A percentile compares a stretch with the other conserved stretches of the same genome.
These are phyloP conservation scores for Riparia riparia DNA, from an alignment of 2,113 vertebrate genomes.

Conservation along the genomic window DNA sequence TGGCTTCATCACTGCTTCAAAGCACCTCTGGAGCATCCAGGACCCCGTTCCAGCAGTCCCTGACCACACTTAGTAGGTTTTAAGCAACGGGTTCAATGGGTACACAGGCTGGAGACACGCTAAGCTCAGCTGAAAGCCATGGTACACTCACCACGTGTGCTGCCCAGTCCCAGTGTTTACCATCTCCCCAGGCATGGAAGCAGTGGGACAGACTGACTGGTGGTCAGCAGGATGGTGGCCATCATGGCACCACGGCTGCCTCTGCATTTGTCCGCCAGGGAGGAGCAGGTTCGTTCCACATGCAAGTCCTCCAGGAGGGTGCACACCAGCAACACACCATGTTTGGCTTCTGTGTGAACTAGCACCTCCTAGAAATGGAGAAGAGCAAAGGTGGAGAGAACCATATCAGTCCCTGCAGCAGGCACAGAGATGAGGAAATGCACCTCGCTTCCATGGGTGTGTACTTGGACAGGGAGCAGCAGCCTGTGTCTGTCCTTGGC, in stretches of 20 bases:
- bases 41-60: neutral
- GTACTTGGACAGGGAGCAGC: neutral
- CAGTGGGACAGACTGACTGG: neutral
- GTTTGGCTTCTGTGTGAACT: neutral
- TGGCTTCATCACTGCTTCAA: neutral
- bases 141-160: rapidly evolving
- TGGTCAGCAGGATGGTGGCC: neutral
- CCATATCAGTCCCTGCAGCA: neutral
- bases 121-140: neutral
- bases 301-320: neutral
- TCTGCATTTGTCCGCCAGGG: rapidly evolving
- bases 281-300: neutral
- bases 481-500: neutral
- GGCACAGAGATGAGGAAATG: neutral
- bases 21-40: neutral
- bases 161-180: neutral
- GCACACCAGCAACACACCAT: rapidly evolving
- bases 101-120: neutral
- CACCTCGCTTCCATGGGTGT: rapidly evolving
- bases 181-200: rapidly evolving
- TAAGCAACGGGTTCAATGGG: neutral
- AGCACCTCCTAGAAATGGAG: neutral
- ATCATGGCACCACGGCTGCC: rapidly evolving
- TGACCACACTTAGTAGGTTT: neutral
- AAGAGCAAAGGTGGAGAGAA: neutral